Evolutionary conservation across 2,797 vertebrate genomes (phyloP).

Genomic region (Leptatherina wallacei): DNA sequence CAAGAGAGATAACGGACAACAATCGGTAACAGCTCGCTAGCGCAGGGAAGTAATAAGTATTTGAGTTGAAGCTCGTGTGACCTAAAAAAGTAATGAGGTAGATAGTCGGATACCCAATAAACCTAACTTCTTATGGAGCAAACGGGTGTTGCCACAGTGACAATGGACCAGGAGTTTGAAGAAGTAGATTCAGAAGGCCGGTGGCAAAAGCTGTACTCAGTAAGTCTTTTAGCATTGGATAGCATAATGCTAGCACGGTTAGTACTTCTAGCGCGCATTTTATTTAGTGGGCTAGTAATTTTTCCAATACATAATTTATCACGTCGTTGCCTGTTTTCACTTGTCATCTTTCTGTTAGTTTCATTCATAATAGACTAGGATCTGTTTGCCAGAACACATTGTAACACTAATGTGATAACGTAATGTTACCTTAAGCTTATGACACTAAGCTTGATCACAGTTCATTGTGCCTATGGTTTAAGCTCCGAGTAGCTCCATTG

Average conservation of each 20-base stretch:
- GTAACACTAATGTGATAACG: not conserved
- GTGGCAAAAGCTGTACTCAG: slow-evolving; percentile 92
- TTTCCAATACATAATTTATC: not conserved
- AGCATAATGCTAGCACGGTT: slow-evolving; percentile 62
- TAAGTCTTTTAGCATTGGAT: slow-evolving; percentile 82
- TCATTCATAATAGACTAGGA: not conserved
- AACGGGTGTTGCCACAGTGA: slow-evolving; percentile 51
- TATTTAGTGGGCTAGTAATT: slow-evolving; percentile 22
- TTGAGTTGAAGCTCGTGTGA: slow-evolving; percentile 30
- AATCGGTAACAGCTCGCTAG: slow-evolving; percentile 35
- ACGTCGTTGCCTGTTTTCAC: not conserved
- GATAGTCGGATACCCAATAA: slow-evolving; percentile 27
- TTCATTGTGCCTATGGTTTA: slow-evolving; percentile 7
- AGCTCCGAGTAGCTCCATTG: slow-evolving; percentile 5
- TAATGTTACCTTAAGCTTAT: not conserved
- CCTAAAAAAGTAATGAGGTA: slow-evolving; percentile 75
- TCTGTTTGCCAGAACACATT: not conserved
- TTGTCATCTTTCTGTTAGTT: not conserved
- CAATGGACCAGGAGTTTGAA: slow-evolving; percentile 89
- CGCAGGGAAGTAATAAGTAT: slow-evolving; percentile 33
- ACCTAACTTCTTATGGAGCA: slow-evolving; percentile 22
- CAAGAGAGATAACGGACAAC: slow-evolving; percentile 58
- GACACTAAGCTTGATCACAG: slow-evolving; percentile 17
- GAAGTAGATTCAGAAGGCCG: slow-evolving; percentile 89
- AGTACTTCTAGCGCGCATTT: slow-evolving; percentile 47